These are phyloP conservation scores for Dicycla oo DNA, from an alignment of 2,888 invertebrate genomes.

Conservation along the genomic window DNA sequence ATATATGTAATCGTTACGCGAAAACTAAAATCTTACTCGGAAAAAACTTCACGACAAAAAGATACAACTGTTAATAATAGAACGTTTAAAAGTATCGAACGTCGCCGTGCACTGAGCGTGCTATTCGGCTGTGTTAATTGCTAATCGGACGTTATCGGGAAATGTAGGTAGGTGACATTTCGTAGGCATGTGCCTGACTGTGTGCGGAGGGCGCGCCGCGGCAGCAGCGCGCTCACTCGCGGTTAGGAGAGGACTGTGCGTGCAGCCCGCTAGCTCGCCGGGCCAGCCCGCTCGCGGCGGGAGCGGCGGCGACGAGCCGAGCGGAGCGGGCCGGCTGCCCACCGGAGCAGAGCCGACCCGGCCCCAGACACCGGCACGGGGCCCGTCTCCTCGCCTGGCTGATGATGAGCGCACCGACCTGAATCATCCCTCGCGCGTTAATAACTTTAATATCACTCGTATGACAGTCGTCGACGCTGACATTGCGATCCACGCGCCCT, in stretches of 20 bases:
- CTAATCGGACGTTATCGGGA: constrained; percentile 83
- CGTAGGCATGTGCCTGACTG: constrained; percentile 84
- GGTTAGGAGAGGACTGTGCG: constrained; percentile 88
- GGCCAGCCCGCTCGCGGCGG: constrained; percentile 71
- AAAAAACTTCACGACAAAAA: constrained; percentile 77
- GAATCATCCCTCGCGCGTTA: constrained; percentile 82
- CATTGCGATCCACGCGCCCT: constrained; percentile 41
- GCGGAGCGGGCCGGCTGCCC: constrained; percentile 55
- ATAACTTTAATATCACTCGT: constrained; percentile 66
- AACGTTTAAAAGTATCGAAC: constrained; percentile 69
- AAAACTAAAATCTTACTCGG: constrained; percentile 71
- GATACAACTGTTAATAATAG: constrained; percentile 59
- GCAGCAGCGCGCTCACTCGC: constrained; percentile 89
- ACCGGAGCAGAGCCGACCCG: constrained; percentile 64
- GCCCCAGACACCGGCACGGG: constrained; percentile 42
- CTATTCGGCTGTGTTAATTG: constrained; percentile 83
- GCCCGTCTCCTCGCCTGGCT: constrained; percentile 70
- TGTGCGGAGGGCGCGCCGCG: constrained; percentile 83
- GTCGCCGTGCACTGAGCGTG: constrained; percentile 78
- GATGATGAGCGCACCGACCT: constrained; percentile 83
- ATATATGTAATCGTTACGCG: constrained; percentile 72
- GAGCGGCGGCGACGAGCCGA: constrained; percentile 52
- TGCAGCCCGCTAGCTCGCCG: constrained; percentile 71
- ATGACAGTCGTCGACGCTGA: constrained; percentile 36
- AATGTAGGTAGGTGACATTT: constrained; percentile 85